A percentile compares a stretch with the other conserved stretches of the same genome.
phyloP scores from a whole-genome alignment of 2,888 invertebrate species.

The Hanleya hanleyi region DNA sequence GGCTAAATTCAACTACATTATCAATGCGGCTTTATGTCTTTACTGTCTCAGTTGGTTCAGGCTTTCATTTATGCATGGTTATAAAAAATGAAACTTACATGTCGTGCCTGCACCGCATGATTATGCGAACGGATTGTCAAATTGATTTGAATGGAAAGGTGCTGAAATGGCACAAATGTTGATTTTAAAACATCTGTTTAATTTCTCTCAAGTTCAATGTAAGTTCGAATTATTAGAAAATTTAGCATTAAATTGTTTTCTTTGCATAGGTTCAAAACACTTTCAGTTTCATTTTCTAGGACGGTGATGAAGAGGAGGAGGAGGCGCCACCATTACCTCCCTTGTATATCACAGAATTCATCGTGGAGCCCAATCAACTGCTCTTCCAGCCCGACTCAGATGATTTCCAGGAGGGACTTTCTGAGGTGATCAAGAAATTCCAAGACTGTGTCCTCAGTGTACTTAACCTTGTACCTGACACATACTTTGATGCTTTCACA shows the following conservation, averaged over 20 bases:
- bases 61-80: too few relatives aligned
- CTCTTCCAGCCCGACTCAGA: conserved; percentile 78
- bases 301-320: conserved; percentile 55
- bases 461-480: conserved; percentile 83
- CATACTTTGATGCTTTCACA: conserved; percentile 82
- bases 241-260: too few relatives aligned
- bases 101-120: too few relatives aligned
- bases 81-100: too few relatives aligned
- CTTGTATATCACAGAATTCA: conserved; percentile 71
- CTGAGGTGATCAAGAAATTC: conserved; percentile 77
- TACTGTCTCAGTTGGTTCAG: too few relatives aligned
- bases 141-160: too few relatives aligned
- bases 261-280: not conserved
- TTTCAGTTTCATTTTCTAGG: not conserved
- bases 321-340: conserved; percentile 65
- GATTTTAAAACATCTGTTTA: too few relatives aligned
- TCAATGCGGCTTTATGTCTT: too few relatives aligned
- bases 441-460: conserved; percentile 81
- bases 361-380: conserved; percentile 69
- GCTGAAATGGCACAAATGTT: too few relatives aligned
- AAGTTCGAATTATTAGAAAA: not conserved
- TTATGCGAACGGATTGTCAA: too few relatives aligned
- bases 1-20: too few relatives aligned
- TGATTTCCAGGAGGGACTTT: conserved; percentile 78
- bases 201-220: not conserved